A percentile compares a stretch with the other conserved stretches of the same genome.
Conservation (phyloP, 2,113 vertebrate genomes). For the Leptobrachium leishanense region DNA sequence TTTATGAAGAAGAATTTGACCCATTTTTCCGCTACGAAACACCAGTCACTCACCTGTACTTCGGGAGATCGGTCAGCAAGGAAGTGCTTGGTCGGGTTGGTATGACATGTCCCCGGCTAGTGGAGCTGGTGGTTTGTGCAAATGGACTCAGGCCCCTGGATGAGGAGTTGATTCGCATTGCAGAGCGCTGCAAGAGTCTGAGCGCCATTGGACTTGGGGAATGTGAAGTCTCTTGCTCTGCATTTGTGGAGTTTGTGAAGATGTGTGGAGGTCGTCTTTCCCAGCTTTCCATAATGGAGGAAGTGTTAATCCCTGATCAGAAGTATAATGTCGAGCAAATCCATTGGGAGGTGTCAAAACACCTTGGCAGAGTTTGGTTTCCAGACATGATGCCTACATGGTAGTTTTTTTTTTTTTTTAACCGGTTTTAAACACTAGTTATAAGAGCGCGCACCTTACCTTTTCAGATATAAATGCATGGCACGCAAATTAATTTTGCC, state of each 20-base stretch:
- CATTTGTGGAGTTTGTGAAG: constrained; percentile 96
- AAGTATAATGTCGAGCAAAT: constrained; percentile 93
- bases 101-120: constrained; percentile 88
- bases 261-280: constrained; percentile 92
- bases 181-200: constrained; percentile 88
- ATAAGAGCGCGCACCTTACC: constrained; percentile 62
- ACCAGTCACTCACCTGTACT: constrained; percentile 94
- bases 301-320: constrained; percentile 94
- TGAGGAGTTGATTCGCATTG: constrained; percentile 94
- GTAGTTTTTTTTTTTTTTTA: constrained; percentile 60
- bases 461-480: constrained; percentile 53
- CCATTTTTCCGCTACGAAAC: constrained; percentile 92
- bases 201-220: constrained; percentile 94
- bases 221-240: constrained; percentile 95
- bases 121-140: constrained; percentile 95
- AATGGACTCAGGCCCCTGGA: constrained; percentile 93
- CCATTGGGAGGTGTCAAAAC: constrained; percentile 97
- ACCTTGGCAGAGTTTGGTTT: constrained; percentile 96
- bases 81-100: constrained; percentile 93
- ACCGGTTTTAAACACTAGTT: constrained; percentile 32
- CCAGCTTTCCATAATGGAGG: constrained; percentile 97
- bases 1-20: constrained; percentile 94
- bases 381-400: constrained; percentile 98
- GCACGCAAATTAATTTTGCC: constrained; percentile 54
- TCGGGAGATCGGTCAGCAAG: constrained; percentile 94